Evolutionary conservation across 1,140 invertebrate species (phyloP).

Genomic region (Diorhabda sublineata): DNA sequence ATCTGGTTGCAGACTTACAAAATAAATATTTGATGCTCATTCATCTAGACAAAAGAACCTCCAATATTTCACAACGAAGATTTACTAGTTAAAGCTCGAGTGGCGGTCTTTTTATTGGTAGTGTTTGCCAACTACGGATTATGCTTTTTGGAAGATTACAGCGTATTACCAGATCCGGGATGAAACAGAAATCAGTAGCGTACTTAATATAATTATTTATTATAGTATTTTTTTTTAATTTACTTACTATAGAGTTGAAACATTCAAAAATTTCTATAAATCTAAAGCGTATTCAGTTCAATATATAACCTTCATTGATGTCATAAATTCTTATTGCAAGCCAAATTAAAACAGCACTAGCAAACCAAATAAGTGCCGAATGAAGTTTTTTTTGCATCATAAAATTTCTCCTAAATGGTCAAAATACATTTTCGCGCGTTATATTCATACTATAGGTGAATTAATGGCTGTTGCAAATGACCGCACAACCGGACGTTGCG

Average conservation of each 20-base stretch:
- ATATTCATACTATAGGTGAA: conserved; percentile 16
- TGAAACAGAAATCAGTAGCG: neutral
- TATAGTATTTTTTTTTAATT: no score
- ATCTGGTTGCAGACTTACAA: no score
- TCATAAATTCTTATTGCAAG: conserved; percentile 3
- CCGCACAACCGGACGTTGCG: conserved; percentile 7
- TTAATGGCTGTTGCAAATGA: conserved; percentile 17
- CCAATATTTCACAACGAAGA: neutral
- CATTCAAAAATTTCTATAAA: no score
- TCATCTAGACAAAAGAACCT: neutral
- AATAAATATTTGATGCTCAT: no score
- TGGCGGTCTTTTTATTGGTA: neutral
- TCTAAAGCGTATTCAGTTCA: neutral
- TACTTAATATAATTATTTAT: no score
- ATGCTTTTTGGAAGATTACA: conserved; percentile 1
- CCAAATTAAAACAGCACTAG: conserved; percentile 10
- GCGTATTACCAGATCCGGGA: neutral
- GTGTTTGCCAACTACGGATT: neutral
- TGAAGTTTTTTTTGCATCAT: conserved; percentile 8
- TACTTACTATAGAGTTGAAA: no score
- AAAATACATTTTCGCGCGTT: conserved; percentile 5
- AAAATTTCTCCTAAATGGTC: conserved; percentile 4
- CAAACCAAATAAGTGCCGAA: conserved; percentile 7
- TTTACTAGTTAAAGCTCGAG: neutral
- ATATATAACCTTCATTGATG: neutral